phyloP scores from a whole-genome alignment of 2,113 vertebrate genomes.

The Nibea albiflora region DNA sequence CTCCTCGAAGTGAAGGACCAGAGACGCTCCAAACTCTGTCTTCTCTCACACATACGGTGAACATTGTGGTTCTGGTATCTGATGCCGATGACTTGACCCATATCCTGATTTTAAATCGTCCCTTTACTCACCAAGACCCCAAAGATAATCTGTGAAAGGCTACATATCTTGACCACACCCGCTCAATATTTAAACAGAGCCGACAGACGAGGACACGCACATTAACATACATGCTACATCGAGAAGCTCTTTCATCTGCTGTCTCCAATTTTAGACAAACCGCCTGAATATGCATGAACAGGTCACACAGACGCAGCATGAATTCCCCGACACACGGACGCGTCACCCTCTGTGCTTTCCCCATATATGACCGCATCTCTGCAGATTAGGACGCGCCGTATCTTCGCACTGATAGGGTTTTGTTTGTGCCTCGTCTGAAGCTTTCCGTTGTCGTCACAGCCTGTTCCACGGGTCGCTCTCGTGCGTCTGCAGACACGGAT shows the following conservation, averaged over 20 bases:
- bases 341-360: no score
- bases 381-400: no score
- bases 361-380: no score
- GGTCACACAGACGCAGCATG: no score
- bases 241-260: not conserved
- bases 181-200: conserved; percentile 27
- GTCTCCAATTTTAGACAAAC: not conserved
- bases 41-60: not conserved
- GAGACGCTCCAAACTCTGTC: no score
- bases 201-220: not conserved
- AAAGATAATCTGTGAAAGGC: not conserved
- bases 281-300: not conserved
- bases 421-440: not conserved
- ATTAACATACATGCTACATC: conserved; percentile 6
- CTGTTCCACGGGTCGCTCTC: not conserved
- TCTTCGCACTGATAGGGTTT: no score
- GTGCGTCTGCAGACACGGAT: not conserved
- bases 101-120: not conserved
- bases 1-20: not conserved
- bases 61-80: not conserved
- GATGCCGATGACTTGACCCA: no score
- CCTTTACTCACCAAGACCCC: not conserved
- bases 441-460: not conserved
- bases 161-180: not conserved
- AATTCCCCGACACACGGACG: not conserved